Conservation (phyloP, 2,113 vertebrate species). For the Hippocampus mohnikei region DNA sequence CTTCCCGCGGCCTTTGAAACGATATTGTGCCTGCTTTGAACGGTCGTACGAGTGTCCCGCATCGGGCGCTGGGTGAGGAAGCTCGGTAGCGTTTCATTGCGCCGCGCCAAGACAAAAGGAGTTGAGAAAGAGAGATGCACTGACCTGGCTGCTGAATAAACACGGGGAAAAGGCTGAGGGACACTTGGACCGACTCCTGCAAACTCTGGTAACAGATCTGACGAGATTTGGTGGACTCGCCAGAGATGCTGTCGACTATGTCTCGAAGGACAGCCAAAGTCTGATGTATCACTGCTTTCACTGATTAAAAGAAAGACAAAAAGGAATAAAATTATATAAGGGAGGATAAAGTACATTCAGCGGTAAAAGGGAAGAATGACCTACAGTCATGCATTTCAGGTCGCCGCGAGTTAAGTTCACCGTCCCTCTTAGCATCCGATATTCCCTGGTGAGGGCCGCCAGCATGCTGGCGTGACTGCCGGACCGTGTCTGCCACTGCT, state of each 20-base stretch:
- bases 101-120: not conserved
- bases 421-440: conserved; percentile 79
- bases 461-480: conserved; percentile 85
- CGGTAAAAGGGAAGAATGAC: conserved; percentile 39
- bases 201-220: conserved; percentile 98
- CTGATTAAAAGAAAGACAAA: conserved; percentile 58
- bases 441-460: conserved; percentile 85
- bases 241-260: conserved; percentile 89
- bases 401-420: conserved; percentile 77
- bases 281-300: conserved; percentile 89
- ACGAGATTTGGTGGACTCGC: conserved; percentile 93
- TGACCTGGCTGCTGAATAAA: conserved; percentile 97
- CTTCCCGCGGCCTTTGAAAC: not conserved
- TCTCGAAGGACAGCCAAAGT: conserved; percentile 90
- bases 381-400: conserved; percentile 81
- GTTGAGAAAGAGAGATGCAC: conserved; percentile 13
- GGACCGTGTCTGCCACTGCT: conserved; percentile 93
- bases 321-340: not conserved
- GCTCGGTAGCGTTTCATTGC: too few species aligned
- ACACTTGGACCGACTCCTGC: conserved; percentile 96
- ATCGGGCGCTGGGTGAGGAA: too few species aligned
- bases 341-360: not conserved
- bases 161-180: conserved; percentile 90
- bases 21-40: not conserved
- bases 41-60: too few species aligned